Base-by-base conservation (phyloP, 2,888 invertebrate species). In the Hecatera dysodea region DNA sequence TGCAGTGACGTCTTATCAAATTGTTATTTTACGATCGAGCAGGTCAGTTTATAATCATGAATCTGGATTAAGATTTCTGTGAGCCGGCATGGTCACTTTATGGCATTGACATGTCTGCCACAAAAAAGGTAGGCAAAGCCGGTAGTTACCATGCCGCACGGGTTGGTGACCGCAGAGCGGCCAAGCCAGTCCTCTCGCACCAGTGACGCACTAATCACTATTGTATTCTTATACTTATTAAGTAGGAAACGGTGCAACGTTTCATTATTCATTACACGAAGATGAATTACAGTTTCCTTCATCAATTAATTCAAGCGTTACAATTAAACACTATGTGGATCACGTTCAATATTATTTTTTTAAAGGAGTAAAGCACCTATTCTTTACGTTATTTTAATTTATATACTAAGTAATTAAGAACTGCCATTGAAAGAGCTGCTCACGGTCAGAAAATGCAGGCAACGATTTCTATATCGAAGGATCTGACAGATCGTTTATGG, bases 401-500 rank as follows among this genome's bases (percentile, higher is more conserved):
- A 29, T 71, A 22, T 24, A 24, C 17, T 33, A 39, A n/a, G n/a
- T n/a, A n/a, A n/a, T 29, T 33, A 72, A 67, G 48, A 62, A 22
- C 74, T 61, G 66, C n/a, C 27, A 72, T 72, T 72, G 59, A 39
- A 72, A 78, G 57, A 50, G 44, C 50, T 48, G 36, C 29, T 57
- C 68, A 68, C 61, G 70, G 67, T 62, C 52, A 61, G 19, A n/a
- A 50, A 70, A 67, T 75, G 29, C 56, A 59, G 36, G 33, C 75
- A 82, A 81, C 82, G 79, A 83, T 74, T 78, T 79, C 27, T 76
- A 53, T 65, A 80, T 64, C 52, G 60, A 76, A 71, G 67, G 83
- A 85, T 86, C 83, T 80, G 72, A 75, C 78, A 86, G 77, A 88
- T 88, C 86, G 86, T 80, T 85, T 83, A 87, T 81, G 86, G 77